Evolutionary conservation across 2,113 vertebrate species (phyloP).

Genomic region (Enhydra lutris): DNA sequence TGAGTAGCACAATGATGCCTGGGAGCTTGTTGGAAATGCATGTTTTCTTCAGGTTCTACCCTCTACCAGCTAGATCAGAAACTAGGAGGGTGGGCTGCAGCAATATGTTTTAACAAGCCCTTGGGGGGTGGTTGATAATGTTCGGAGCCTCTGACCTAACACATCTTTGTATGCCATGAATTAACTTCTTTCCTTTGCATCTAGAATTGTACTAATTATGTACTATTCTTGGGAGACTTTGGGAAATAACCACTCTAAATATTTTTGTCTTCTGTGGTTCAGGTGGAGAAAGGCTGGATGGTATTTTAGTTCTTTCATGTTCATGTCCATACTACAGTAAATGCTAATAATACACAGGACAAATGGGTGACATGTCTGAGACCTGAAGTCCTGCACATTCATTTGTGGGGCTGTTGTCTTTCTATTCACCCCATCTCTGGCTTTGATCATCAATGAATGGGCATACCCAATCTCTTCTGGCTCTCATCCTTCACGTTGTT

Average conservation of each 20-base stretch:
- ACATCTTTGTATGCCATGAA: not conserved
- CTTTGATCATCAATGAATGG: not conserved
- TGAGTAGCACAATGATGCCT: not conserved
- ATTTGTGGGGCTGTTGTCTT: not conserved
- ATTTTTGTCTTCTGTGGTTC: not conserved
- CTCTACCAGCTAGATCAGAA: not conserved
- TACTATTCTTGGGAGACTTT: not conserved
- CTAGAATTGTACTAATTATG: not conserved
- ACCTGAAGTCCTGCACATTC: not conserved
- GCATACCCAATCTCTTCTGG: not conserved
- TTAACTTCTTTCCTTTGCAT: not conserved
- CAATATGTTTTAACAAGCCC: not conserved
- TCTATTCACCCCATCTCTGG: not conserved
- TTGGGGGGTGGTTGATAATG: not conserved
- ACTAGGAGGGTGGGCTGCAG: too few species aligned
- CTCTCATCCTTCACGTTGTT: not conserved
- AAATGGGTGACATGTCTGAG: not conserved
- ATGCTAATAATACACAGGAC: not conserved
- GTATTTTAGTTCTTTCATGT: not conserved
- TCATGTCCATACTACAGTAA: not conserved
- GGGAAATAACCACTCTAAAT: not conserved
- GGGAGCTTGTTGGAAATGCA: not conserved
- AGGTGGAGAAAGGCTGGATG: not conserved
- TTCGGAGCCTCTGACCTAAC: not conserved
- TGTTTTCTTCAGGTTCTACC: not conserved